Conservation (phyloP, 2,113 vertebrate species). For the Zapornia atra region DNA sequence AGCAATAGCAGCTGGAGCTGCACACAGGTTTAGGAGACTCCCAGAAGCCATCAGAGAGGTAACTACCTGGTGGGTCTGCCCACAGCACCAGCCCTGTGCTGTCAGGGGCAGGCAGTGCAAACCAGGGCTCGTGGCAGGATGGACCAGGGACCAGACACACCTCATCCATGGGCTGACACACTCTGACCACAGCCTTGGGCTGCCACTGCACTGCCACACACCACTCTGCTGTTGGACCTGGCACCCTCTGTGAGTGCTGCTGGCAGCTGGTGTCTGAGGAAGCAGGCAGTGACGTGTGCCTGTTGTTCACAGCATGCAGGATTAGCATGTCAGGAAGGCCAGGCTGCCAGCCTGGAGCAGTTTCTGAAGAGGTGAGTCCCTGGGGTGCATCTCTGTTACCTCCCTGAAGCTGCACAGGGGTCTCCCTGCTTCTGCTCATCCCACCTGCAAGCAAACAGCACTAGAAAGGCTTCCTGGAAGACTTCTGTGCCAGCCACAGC, state of each 20-base stretch:
- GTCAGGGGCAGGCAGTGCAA: neutral
- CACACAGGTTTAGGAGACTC: neutral
- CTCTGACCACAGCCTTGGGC: neutral
- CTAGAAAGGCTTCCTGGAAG: neutral
- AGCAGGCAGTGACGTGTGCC: neutral
- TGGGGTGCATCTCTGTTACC: neutral
- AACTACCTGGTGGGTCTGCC: neutral
- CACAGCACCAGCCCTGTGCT: neutral
- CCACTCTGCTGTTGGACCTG: rapidly evolving
- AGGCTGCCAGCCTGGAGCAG: neutral
- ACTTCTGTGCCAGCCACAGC: neutral
- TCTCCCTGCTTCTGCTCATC: neutral
- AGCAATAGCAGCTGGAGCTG: neutral
- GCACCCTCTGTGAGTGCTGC: neutral
- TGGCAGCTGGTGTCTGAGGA: neutral
- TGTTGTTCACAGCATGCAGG: rapidly evolving
- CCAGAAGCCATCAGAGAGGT: neutral
- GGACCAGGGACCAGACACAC: neutral
- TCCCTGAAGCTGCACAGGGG: neutral
- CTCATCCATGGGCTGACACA: neutral
- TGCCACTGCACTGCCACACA: neutral
- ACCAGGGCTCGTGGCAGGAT: neutral
- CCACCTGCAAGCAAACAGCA: neutral
- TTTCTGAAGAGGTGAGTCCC: neutral
- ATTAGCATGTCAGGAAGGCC: too few relatives aligned